Evolutionary conservation across 1,140 invertebrate genomes (phyloP), one percentile per base, ranked within the genome.

Genomic region (Lepidurus apus): DNA sequence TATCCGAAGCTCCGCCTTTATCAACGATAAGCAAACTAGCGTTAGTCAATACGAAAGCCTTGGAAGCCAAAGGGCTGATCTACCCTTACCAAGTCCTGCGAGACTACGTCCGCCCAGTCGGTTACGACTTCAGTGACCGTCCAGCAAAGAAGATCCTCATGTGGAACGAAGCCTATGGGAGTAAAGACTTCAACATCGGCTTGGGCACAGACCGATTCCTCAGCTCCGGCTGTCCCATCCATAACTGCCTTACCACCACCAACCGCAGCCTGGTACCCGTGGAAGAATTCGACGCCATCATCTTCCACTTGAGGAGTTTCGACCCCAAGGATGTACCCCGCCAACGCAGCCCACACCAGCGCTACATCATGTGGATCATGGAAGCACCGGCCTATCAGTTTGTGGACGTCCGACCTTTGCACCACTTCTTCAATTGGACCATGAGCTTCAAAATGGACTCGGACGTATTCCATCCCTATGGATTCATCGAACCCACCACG

Each of bases 401-500:
- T 43, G 24, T 75, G 24, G 44, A 75, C 34, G 44, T 74, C 10
- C 43, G 43, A 11, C 77, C 34, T 42, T 78, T 75, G 78, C 74
- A 80, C 43, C 80, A 81, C n/a, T 42, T 82, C 34, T 87, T 88
- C 83, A 87, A 88, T 80, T 87, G 86, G 87, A 87, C 86, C 1
- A 85, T 86, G 84, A 87, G 85, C 1, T 87, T 87, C 78, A 82
- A 86, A 17, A 80, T 78, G 21, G 83, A 85, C 75, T 86, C 85
- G 0, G 84, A 86, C 43, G 74, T 85, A 8, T 81, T 81, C 47
- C 80, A 81, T 0, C 84, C 83, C 21, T 85, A 85, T 77, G 84
- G 84, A n/a, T 78, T 77, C 34, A 74, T 82, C 43, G 43, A 80
- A 10, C 77, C 80, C 7, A 45, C 43, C 43, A 53, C 26, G 21